Evolutionary conservation across 2,888 invertebrate species (phyloP).

Genomic region (Cordylochernes scorpioides): DNA sequence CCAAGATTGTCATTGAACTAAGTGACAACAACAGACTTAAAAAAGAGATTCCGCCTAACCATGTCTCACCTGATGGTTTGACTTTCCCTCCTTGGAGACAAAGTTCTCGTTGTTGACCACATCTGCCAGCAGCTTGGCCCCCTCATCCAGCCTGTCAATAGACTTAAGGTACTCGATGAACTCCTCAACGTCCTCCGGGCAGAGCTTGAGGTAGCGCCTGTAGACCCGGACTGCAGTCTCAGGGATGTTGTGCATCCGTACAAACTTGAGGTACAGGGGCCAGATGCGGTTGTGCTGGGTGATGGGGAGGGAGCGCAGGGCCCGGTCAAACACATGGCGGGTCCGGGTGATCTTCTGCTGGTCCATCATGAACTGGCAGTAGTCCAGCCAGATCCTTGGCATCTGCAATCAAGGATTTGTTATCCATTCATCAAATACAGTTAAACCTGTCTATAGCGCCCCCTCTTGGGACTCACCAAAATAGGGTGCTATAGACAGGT

Average conservation of each 20-base stretch:
- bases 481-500: too few species aligned
- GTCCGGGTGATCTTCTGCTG: constrained; percentile 69
- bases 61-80: too few species aligned
- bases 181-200: constrained; percentile 84
- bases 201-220: constrained; percentile 60
- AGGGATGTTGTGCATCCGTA: constrained; percentile 58
- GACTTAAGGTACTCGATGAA: constrained; percentile 75
- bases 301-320: constrained; percentile 79
- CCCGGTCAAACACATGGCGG: constrained; percentile 73
- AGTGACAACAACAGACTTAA: too few species aligned
- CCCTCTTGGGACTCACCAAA: too few species aligned
- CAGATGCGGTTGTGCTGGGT: constrained; percentile 94
- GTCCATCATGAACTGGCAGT: constrained; percentile 66
- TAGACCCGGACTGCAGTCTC: constrained; percentile 89
- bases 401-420: too few species aligned
- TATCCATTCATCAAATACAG: too few species aligned
- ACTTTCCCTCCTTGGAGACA: constrained; percentile 85
- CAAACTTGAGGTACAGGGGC: constrained; percentile 78
- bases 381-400: constrained; percentile 98
- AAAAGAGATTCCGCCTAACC: too few species aligned
- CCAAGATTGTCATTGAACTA: too few species aligned
- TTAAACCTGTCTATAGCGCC: too few species aligned
- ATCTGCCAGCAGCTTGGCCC: constrained; percentile 63
- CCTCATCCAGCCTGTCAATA: constrained; percentile 71
- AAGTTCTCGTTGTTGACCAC: constrained; percentile 90